Evolutionary conservation across 2,888 invertebrate species (phyloP).

Genomic region (Adela reaumurella): DNA sequence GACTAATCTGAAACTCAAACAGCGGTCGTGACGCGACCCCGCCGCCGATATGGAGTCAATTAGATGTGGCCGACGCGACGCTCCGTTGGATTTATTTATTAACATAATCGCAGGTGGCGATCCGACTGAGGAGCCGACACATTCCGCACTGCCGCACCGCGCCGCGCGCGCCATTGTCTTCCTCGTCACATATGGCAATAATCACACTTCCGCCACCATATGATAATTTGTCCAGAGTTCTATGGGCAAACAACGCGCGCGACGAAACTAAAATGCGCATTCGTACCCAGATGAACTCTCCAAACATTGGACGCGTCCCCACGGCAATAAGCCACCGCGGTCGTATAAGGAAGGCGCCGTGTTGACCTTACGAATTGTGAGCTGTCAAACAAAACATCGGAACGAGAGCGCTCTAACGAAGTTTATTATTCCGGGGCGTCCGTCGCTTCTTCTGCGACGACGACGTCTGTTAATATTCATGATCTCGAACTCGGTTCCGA

Average conservation of each 20-base stretch:
- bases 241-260: not conserved
- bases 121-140: not conserved
- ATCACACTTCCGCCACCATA: slow-evolving; percentile 3
- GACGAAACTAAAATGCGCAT: not conserved
- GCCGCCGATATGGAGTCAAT: not conserved
- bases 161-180: not conserved
- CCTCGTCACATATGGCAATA: not conserved
- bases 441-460: not conserved
- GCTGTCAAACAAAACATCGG: not conserved
- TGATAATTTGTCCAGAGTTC: slow-evolving; percentile 1
- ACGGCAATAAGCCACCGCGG: not conserved
- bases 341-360: not conserved
- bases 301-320: not conserved
- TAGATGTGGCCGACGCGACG: not conserved
- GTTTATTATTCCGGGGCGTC: not conserved
- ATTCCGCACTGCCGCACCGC: not conserved
- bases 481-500: not conserved
- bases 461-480: not conserved
- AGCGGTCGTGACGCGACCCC: not conserved
- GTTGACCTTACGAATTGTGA: not conserved
- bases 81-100: not conserved
- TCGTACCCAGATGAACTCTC: not conserved
- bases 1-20: not conserved
- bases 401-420: not conserved
- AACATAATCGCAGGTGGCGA: not conserved